Evolutionary conservation across 2,888 invertebrate genomes (phyloP).

Genomic region (Elaeidobius kamerunicus): DNA sequence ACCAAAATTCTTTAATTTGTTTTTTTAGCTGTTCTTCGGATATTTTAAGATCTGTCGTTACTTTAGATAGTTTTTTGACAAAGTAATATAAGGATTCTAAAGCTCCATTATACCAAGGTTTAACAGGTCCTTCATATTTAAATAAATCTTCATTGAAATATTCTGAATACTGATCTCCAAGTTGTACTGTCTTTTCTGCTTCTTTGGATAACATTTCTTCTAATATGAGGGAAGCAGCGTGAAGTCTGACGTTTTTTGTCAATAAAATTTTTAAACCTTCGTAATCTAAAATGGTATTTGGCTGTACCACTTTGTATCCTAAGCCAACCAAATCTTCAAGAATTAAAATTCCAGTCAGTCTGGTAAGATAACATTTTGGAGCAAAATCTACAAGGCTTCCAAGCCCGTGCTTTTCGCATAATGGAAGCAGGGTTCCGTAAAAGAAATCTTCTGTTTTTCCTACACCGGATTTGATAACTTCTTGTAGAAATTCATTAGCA

Average conservation of each 20-base stretch:
- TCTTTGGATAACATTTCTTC: constrained; percentile 33
- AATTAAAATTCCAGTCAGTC: constrained; percentile 42
- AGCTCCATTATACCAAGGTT: neutral
- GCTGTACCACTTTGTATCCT: constrained; percentile 24
- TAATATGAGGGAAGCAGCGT: constrained; percentile 42
- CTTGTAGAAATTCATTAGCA: neutral
- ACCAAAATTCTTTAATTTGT: constrained; percentile 34
- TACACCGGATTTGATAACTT: constrained; percentile 4
- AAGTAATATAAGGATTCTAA: constrained; percentile 8
- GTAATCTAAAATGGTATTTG: constrained; percentile 19
- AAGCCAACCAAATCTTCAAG: constrained; percentile 45
- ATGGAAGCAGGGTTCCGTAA: constrained; percentile 47
- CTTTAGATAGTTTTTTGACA: constrained; percentile 22
- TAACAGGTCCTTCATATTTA: neutral
- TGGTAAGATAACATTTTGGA: constrained; percentile 44
- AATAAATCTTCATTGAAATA: neutral
- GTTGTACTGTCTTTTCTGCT: neutral
- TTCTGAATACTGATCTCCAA: neutral
- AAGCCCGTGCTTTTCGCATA: constrained; percentile 40
- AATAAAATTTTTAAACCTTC: too few relatives aligned
- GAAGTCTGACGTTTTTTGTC: constrained; percentile 37
- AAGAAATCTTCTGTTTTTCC: constrained; percentile 41
- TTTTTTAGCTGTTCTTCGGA: constrained; percentile 22
- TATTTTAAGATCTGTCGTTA: constrained; percentile 9
- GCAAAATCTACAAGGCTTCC: constrained; percentile 37